Evolutionary conservation across 2,888 invertebrate genomes (phyloP), one percentile per base, ranked within the genome.

Genomic region (Pyralis farinalis): DNA sequence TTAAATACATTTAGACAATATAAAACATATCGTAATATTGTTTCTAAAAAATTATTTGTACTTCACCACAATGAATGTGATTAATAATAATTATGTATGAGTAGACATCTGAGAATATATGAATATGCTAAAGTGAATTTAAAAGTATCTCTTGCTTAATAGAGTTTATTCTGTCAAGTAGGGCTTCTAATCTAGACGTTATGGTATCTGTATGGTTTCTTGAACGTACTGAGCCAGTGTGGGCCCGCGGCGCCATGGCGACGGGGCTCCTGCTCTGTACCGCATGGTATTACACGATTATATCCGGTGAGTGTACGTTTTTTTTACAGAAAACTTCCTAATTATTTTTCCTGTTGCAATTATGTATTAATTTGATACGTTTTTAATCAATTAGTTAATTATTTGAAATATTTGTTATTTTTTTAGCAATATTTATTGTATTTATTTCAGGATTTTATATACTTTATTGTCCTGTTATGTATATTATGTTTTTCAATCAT

Each of bases 401-500:
- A 32, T 31, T 16, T 37, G 21, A 21, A 21, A 4, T 21, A 5
- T 21, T 21, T 21, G 16, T 32, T 16, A 32, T 11, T 25, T 28
- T 40, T 39, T 25, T 10, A 11, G 7, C 27, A 36, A 28, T 6
- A 12, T 28, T 34, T 44, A 43, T 63, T 27, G 40, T n/a, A 25
- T 25, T 25, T 25, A 3, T 88, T 88, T 45, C 79, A 91, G 91
- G 91, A 30, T 92, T 92, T 63, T 90, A 90, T 45, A 67, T 83
- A 34, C 77, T 92, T 12, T 92, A 91, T 69, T 94, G 94, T 63
- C 95, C 96, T 21, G 76, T 93, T 43, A 74, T 95, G 54, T 94
- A 94, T 37, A 64, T 96, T 45, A 82, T 95, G 62, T 85, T 95
- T 47, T 64, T 95, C 47, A 93, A 92, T 62, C 94, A 95, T 55